phyloP scores from a whole-genome alignment of 2,888 invertebrate genomes.

The Mythimna impura region DNA sequence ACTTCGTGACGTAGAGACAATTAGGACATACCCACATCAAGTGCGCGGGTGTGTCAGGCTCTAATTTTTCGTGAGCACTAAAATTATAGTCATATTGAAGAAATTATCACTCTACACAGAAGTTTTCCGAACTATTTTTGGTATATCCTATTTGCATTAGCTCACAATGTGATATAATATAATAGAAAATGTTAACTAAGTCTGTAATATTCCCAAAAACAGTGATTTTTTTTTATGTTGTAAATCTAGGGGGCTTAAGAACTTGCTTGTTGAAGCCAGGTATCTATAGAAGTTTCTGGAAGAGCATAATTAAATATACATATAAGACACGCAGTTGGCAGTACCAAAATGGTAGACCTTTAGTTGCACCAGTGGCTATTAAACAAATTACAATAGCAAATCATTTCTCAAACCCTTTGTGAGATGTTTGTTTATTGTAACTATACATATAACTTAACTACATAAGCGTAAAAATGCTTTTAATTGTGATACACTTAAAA shows the following conservation, averaged over 20 bases:
- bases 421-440: no score
- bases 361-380: neutral
- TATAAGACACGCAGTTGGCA: neutral
- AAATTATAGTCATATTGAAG: constrained; percentile 1
- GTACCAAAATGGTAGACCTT: neutral
- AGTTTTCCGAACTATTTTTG: constrained; percentile 27
- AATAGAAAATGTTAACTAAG: neutral
- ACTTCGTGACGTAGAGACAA: constrained; percentile 28
- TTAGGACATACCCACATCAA: neutral
- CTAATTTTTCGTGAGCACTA: constrained; percentile 20
- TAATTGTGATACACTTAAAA: no score
- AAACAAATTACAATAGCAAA: neutral
- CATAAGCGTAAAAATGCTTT: no score
- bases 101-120: constrained; percentile 44
- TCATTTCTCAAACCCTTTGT: no score
- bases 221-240: no score
- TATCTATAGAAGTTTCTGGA: no score
- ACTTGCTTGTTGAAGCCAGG: neutral
- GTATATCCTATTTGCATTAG: constrained; percentile 31
- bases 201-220: constrained; percentile 15
- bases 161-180: neutral
- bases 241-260: no score
- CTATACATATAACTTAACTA: no score
- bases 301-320: no score
- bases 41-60: constrained; percentile 41